Conservation (phyloP, 1,140 invertebrate species). For the Cotesia vestalis region DNA sequence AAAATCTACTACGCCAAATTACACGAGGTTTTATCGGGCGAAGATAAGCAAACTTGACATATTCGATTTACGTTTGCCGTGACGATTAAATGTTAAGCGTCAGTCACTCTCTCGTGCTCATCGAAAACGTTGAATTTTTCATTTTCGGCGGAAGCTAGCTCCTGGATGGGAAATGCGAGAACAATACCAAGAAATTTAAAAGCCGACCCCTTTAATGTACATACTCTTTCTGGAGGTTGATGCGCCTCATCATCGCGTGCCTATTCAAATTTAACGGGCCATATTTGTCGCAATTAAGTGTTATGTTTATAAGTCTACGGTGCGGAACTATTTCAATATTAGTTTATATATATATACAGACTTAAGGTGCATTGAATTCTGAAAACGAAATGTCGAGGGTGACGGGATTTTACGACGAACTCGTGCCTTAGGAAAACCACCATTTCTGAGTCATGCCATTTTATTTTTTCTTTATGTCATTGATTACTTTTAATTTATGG, state of each 20-base stretch:
- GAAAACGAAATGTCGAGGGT: neutral
- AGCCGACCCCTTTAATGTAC: neutral
- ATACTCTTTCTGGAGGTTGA: neutral
- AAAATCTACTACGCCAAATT: too few relatives aligned
- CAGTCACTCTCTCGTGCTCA: too few relatives aligned
- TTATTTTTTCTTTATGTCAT: too few relatives aligned
- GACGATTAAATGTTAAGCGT: too few relatives aligned
- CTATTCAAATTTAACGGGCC: conserved; percentile 64
- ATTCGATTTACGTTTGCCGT: too few relatives aligned
- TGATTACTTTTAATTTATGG: too few relatives aligned
- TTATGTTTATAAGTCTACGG: conserved; percentile 56
- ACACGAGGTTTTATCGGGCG: too few relatives aligned
- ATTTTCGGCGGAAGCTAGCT: too few relatives aligned
- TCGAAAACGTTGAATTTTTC: too few relatives aligned
- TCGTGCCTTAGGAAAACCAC: neutral
- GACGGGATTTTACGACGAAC: conserved; percentile 20
- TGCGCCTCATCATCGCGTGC: conserved; percentile 50
- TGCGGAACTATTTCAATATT: conserved; percentile 54
- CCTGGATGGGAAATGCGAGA: neutral
- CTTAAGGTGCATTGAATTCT: neutral
- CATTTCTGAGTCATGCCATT: too few relatives aligned
- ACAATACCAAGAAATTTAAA: neutral
- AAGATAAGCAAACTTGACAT: too few relatives aligned
- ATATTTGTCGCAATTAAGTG: conserved; percentile 64
- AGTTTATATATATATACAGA: neutral